Percentiles rank a stretch among this genome's conserved stretches.
phyloP scores from a whole-genome alignment of 2,888 invertebrate genomes.

The Zygothrica quintamaculata region DNA sequence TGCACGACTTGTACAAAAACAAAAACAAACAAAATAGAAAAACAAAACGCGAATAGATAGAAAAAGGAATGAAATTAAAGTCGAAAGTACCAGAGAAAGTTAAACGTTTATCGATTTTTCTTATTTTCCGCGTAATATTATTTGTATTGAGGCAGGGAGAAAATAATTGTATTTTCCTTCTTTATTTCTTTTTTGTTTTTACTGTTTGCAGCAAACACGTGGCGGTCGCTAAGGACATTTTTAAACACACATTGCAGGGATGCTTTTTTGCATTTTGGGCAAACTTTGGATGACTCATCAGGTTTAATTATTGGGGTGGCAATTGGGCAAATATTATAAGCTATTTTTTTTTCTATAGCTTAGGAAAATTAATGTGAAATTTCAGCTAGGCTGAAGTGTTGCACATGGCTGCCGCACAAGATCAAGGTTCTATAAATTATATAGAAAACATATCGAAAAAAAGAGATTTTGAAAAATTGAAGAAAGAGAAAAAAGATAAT shows the following conservation, averaged over 20 bases:
- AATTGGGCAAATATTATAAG: too few species aligned
- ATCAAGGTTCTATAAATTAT: slow-evolving; percentile 62
- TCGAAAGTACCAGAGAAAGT: slow-evolving; percentile 43
- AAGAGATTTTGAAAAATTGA: neutral
- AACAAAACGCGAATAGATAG: neutral
- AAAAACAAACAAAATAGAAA: neutral
- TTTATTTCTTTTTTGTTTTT: too few species aligned
- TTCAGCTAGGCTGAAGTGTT: slow-evolving; percentile 33
- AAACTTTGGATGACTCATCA: slow-evolving; percentile 36
- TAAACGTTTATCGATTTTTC: slow-evolving; percentile 68
- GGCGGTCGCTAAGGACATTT: slow-evolving; percentile 21
- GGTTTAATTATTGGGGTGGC: slow-evolving; percentile 20
- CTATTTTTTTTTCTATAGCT: slow-evolving; percentile 7
- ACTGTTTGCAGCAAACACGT: too few species aligned
- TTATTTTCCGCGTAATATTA: slow-evolving; percentile 43
- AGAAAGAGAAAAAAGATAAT: slow-evolving; percentile 16
- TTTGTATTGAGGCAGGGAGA: slow-evolving; percentile 66
- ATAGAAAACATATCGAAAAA: slow-evolving; percentile 27
- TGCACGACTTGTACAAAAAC: slow-evolving; percentile 15
- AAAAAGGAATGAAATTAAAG: slow-evolving; percentile 58
- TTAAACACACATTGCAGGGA: slow-evolving; percentile 24
- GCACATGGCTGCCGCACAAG: slow-evolving; percentile 70
- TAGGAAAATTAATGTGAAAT: neutral
- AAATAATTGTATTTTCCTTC: too few species aligned
- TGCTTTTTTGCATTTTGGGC: slow-evolving; percentile 27